phyloP scores from a whole-genome alignment of 2,888 invertebrate genomes.

The Eudemis profundana region DNA sequence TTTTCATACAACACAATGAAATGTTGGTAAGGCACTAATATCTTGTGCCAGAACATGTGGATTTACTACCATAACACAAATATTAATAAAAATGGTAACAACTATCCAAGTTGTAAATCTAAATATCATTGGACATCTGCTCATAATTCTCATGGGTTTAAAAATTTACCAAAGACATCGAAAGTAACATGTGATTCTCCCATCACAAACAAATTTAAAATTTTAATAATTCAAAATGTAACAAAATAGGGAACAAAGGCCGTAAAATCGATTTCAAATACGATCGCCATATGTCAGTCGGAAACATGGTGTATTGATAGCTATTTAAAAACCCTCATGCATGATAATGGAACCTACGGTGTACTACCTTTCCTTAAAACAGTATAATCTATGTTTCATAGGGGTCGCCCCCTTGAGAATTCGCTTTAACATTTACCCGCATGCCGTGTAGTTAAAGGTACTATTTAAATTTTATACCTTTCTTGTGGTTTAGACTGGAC shows the following conservation, averaged over 20 bases:
- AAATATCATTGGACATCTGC: constrained; percentile 33
- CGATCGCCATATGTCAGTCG: constrained; percentile 52
- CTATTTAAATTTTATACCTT: constrained; percentile 41
- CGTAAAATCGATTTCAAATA: constrained; percentile 55
- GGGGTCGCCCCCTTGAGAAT: constrained; percentile 59
- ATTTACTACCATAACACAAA: not conserved
- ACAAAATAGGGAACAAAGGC: constrained; percentile 43
- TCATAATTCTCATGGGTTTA: constrained; percentile 23
- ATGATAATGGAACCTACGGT: constrained; percentile 49
- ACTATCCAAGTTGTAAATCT: not conserved
- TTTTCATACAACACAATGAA: not conserved
- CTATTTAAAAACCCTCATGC: constrained; percentile 66
- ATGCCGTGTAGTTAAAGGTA: constrained; percentile 53
- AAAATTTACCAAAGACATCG: constrained; percentile 18
- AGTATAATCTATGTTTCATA: constrained; percentile 64
- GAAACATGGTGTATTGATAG: constrained; percentile 52
- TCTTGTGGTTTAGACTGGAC: constrained; percentile 23
- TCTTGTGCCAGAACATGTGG: not conserved
- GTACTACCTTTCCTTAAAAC: constrained; percentile 60
- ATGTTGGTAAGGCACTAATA: not conserved
- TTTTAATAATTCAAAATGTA: constrained; percentile 37
- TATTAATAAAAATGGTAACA: constrained; percentile 12
- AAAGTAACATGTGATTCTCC: constrained; percentile 49
- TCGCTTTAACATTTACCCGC: constrained; percentile 55
- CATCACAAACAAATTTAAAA: constrained; percentile 52